phyloP scores from a whole-genome alignment of 2,888 invertebrate species.

The Odontocerum albicorne region DNA sequence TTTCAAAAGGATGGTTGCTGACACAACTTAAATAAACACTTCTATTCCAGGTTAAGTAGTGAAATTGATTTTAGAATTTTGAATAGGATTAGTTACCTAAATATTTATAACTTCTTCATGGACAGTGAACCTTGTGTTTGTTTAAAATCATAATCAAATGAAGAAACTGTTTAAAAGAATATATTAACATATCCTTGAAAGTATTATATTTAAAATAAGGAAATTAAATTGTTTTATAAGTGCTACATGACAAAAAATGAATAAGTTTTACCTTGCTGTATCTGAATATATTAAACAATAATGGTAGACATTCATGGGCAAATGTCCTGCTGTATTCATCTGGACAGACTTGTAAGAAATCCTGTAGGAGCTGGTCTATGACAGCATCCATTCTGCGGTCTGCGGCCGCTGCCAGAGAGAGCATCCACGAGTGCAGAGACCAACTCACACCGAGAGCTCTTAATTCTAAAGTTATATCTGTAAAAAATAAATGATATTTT shows the following conservation, averaged over 20 bases:
- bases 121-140: too few relatives aligned
- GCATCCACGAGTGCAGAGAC: constrained; percentile 93
- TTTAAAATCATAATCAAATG: too few relatives aligned
- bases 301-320: constrained; percentile 85
- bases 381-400: constrained; percentile 81
- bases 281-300: constrained; percentile 86
- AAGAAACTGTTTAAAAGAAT: too few relatives aligned
- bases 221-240: neutral
- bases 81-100: too few relatives aligned
- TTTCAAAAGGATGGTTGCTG: too few relatives aligned
- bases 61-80: too few relatives aligned
- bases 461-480: constrained; percentile 86
- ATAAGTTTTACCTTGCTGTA: constrained; percentile 88
- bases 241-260: neutral
- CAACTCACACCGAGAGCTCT: constrained; percentile 85
- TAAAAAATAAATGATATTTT: constrained; percentile 29
- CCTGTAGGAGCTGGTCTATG: constrained; percentile 85
- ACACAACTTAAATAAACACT: too few relatives aligned
- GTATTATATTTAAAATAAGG: neutral
- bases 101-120: too few relatives aligned
- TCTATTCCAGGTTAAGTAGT: too few relatives aligned
- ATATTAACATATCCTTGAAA: neutral
- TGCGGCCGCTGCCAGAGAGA: constrained; percentile 84
- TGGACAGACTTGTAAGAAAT: constrained; percentile 87
- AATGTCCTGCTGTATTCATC: constrained; percentile 89